Evolutionary conservation across 2,797 vertebrate genomes (phyloP).

Genomic region (Bovichtus diacanthus): DNA sequence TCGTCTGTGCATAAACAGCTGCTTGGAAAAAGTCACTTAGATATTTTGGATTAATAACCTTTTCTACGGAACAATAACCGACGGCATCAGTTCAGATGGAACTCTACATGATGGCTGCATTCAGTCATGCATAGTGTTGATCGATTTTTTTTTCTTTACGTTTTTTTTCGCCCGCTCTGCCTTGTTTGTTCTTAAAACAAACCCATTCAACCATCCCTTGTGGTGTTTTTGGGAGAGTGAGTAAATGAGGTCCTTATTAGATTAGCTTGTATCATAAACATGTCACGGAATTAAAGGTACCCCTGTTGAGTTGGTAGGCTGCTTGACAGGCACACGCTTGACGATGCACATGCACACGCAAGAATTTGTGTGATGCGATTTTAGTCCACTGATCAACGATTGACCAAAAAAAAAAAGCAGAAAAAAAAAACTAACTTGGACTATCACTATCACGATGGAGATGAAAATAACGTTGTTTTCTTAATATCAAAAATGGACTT

Average conservation of each 20-base stretch:
- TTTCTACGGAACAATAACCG: background rate
- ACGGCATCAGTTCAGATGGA: background rate
- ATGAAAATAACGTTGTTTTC: too few relatives aligned
- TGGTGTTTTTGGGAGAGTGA: background rate
- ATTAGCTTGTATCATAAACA: background rate
- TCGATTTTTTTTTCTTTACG: background rate
- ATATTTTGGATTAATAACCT: background rate
- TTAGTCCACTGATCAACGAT: too few relatives aligned
- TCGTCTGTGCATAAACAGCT: background rate
- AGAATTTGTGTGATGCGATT: too few relatives aligned
- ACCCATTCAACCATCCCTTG: background rate
- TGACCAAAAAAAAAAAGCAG: too few relatives aligned
- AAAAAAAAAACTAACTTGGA: too few relatives aligned
- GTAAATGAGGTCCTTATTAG: background rate
- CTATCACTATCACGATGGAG: too few relatives aligned
- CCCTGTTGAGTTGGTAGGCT: background rate
- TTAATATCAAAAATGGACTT: too few relatives aligned
- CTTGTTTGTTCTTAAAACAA: background rate
- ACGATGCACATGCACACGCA: too few relatives aligned
- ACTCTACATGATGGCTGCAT: background rate
- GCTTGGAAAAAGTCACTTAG: background rate
- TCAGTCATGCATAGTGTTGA: too few relatives aligned
- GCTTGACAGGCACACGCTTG: too few relatives aligned
- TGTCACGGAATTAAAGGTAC: slow-evolving; percentile 6
- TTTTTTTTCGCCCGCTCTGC: too few relatives aligned